Conservation (phyloP, 2,888 invertebrate genomes). For the Omphaloscelis lunosa region DNA sequence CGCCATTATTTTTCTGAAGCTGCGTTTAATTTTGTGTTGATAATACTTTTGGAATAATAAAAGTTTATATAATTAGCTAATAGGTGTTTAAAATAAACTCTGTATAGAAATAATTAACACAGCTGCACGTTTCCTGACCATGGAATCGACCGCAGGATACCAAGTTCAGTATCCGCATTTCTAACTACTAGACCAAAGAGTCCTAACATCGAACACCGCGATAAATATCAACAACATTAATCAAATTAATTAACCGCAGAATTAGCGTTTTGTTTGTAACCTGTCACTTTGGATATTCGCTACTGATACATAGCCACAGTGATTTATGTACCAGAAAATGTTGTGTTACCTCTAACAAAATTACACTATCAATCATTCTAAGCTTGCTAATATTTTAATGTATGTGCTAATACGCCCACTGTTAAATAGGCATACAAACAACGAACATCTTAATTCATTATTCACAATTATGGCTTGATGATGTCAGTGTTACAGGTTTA, state of each 20-base stretch:
- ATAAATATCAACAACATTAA: constrained; percentile 26
- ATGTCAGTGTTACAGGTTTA: constrained; percentile 23
- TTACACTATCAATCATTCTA: constrained; percentile 44
- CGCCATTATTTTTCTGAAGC: too few species aligned
- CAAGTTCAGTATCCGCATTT: background rate
- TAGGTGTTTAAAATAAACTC: too few species aligned
- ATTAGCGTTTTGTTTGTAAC: constrained; percentile 37
- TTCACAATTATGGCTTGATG: constrained; percentile 2
- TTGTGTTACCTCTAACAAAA: constrained; percentile 16
- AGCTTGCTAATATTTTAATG: constrained; percentile 41
- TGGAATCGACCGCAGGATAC: background rate
- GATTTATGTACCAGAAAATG: constrained; percentile 41
- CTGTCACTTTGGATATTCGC: constrained; percentile 21
- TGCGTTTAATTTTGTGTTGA: too few species aligned
- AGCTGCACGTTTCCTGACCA: background rate
- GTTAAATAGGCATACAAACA: background rate
- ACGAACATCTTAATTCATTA: constrained; percentile 41
- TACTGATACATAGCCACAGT: constrained; percentile 15
- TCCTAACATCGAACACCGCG: background rate
- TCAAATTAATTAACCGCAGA: constrained; percentile 24
- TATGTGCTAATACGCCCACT: constrained; percentile 43
- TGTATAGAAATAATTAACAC: too few species aligned
- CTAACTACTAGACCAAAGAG: background rate
- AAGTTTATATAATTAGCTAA: too few species aligned
- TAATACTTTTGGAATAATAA: too few species aligned